These are phyloP conservation scores for Dasypogon diadema DNA, from an alignment of 2,888 invertebrate species.

Conservation along the genomic window DNA sequence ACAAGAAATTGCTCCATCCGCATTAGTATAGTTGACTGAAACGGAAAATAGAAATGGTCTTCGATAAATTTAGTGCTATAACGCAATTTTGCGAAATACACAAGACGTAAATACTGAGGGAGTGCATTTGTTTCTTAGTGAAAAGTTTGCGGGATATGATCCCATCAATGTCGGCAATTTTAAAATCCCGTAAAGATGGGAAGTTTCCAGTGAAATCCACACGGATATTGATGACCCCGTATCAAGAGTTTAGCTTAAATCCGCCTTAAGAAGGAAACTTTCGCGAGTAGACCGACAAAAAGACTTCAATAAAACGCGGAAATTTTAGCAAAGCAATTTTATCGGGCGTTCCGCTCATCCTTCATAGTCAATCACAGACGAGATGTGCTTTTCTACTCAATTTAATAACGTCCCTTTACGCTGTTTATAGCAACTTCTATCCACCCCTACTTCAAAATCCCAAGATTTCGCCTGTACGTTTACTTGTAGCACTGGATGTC, in stretches of 20 bases:
- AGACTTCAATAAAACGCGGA: constrained; percentile 23
- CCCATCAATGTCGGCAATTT: constrained; percentile 22
- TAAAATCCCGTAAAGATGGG: constrained; percentile 25
- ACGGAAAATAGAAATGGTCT: constrained; percentile 33
- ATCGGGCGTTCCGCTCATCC: constrained; percentile 35
- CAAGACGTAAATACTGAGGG: not conserved
- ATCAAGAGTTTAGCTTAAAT: constrained; percentile 26
- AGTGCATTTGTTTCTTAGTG: constrained; percentile 17
- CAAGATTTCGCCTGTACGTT: constrained; percentile 22
- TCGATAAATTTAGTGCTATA: not conserved
- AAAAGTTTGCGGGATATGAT: constrained; percentile 17
- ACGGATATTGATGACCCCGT: constrained; percentile 42
- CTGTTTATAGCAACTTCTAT: constrained; percentile 37
- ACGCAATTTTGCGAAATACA: not conserved
- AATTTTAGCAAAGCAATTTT: constrained; percentile 45
- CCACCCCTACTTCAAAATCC: not conserved
- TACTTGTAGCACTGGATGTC: constrained; percentile 27
- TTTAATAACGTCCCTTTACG: constrained; percentile 48
- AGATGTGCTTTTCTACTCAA: constrained; percentile 50
- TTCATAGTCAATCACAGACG: constrained; percentile 49
- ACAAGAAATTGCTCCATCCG: constrained; percentile 42
- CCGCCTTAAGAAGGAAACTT: constrained; percentile 30
- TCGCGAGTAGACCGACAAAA: constrained; percentile 30
- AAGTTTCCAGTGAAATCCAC: constrained; percentile 22
- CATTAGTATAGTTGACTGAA: constrained; percentile 47